Evolutionary conservation across 2,113 vertebrate species (phyloP).

Genomic region (Drymodes brunneopygia): DNA sequence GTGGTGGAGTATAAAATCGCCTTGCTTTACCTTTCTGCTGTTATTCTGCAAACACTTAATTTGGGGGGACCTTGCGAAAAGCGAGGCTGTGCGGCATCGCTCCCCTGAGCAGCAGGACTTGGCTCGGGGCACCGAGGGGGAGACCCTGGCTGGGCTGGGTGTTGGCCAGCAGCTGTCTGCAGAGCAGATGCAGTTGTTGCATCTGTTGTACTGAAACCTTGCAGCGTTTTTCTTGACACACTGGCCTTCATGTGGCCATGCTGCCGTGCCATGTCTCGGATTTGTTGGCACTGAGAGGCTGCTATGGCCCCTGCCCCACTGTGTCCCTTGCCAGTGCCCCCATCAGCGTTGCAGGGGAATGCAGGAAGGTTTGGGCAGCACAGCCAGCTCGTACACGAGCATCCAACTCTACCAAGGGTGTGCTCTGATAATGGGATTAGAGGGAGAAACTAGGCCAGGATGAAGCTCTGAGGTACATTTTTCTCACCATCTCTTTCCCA

Average conservation of each 20-base stretch:
- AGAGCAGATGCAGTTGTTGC: not conserved
- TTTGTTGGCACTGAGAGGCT: not conserved
- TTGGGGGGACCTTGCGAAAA: fast-evolving
- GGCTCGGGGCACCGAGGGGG: fast-evolving
- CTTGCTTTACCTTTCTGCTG: not conserved
- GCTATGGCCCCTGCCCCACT: fast-evolving
- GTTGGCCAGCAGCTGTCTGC: not conserved
- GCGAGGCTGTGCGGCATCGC: fast-evolving
- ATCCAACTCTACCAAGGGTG: fast-evolving
- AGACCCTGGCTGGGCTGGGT: not conserved
- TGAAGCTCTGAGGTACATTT: not conserved
- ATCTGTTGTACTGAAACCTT: not conserved
- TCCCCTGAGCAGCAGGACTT: not conserved
- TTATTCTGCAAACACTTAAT: not conserved
- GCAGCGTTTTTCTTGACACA: not conserved
- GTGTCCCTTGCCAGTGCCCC: fast-evolving
- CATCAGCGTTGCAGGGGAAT: fast-evolving
- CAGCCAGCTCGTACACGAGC: not conserved
- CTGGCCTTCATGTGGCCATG: fast-evolving
- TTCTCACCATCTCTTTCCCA: not conserved
- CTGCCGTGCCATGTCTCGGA: not conserved
- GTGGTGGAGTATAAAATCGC: not conserved
- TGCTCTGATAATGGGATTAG: not conserved
- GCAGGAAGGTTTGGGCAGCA: not conserved
- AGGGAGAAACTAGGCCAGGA: not conserved